A percentile compares a stretch with the other conserved stretches of the same genome.
phyloP scores from a whole-genome alignment of 2,888 invertebrate genomes.

The Ditula angustiorana region DNA sequence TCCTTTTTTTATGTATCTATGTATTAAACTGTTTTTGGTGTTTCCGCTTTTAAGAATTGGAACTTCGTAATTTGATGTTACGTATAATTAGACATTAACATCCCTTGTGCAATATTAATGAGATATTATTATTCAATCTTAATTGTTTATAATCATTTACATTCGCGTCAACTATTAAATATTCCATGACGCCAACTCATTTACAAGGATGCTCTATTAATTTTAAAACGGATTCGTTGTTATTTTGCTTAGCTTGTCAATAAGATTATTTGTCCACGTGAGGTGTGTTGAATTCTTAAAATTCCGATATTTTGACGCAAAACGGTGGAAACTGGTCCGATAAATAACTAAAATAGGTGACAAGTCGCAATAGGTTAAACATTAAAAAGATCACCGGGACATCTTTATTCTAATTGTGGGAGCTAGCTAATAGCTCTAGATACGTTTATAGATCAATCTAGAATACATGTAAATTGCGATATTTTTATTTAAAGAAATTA shows the following conservation, averaged over 20 bases:
- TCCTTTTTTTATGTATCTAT: constrained; percentile 33
- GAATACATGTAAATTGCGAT: background rate
- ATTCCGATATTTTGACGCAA: constrained; percentile 56
- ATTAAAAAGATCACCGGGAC: constrained; percentile 12
- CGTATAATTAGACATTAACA: background rate
- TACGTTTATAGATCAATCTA: constrained; percentile 1
- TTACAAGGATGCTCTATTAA: constrained; percentile 52
- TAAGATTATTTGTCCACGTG: constrained; percentile 41
- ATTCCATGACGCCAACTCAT: constrained; percentile 58
- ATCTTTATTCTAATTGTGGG: constrained; percentile 15
- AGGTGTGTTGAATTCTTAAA: constrained; percentile 49
- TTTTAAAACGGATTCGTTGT: constrained; percentile 46
- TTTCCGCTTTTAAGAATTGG: constrained; percentile 25
- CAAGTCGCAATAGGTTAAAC: constrained; percentile 16
- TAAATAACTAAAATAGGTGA: constrained; percentile 41
- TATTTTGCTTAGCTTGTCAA: constrained; percentile 45
- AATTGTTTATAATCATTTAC: constrained; percentile 40
- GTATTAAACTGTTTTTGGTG: background rate
- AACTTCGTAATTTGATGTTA: constrained; percentile 8
- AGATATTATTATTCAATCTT: constrained; percentile 12
- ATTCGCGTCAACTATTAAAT: constrained; percentile 50
- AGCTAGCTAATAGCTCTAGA: background rate
- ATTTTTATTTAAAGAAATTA: background rate
- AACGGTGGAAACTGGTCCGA: constrained; percentile 44
- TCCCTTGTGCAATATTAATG: background rate